These are phyloP conservation scores for Phrynocephalus vlangalii DNA, from an alignment of 2,797 vertebrate genomes.

Conservation along the genomic window DNA sequence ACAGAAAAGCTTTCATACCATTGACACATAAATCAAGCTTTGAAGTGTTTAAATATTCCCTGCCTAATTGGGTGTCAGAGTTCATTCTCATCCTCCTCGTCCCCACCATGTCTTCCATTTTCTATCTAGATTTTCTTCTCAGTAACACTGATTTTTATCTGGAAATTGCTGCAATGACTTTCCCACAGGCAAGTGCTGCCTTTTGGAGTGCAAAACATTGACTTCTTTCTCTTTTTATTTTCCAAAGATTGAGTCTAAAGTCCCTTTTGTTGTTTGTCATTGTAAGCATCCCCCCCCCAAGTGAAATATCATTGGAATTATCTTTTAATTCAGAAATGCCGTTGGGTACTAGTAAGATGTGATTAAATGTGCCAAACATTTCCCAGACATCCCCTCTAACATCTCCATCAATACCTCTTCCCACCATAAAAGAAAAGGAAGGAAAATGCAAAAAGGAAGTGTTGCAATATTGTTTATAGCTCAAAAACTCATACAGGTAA, in stretches of 20 bases:
- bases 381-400: constrained; percentile 19
- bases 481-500: not conserved
- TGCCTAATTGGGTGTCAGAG: constrained; percentile 61
- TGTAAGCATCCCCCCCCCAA: constrained; percentile 43
- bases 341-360: constrained; percentile 28
- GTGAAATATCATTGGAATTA: constrained; percentile 57
- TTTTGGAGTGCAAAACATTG: constrained; percentile 64
- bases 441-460: not conserved
- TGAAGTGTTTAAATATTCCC: constrained; percentile 58
- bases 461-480: not conserved
- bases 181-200: constrained; percentile 68
- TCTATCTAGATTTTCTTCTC: constrained; percentile 27
- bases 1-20: constrained; percentile 65
- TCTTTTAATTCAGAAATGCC: constrained; percentile 70
- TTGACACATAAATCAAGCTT: constrained; percentile 62
- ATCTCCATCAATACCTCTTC: not conserved
- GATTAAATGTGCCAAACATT: constrained; percentile 36
- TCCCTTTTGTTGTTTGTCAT: constrained; percentile 57
- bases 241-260: constrained; percentile 56
- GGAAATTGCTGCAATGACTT: constrained; percentile 64
- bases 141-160: constrained; percentile 60
- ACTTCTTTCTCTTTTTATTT: constrained; percentile 54
- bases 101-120: constrained; percentile 15
- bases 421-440: not conserved
- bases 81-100: constrained; percentile 58